Percentiles rank a stretch among this genome's conserved stretches.
phyloP scores from a whole-genome alignment of 2,113 vertebrate species.

The Saimiri boliviensis region DNA sequence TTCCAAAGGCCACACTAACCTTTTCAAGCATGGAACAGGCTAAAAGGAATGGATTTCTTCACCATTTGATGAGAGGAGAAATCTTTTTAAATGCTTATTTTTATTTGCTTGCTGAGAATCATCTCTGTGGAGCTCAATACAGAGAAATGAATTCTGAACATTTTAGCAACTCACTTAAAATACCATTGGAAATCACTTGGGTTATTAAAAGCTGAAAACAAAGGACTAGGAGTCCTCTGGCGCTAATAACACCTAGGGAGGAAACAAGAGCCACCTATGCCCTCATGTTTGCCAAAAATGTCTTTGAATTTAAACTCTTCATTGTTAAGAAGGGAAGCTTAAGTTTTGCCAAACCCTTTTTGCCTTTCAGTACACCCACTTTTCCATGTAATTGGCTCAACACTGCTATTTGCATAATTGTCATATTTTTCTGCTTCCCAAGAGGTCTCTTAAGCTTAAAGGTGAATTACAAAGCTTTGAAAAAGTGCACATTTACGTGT shows the following conservation, averaged over 20 bases:
- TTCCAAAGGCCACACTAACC: constrained; percentile 90
- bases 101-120: constrained; percentile 83
- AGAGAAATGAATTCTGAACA: constrained; percentile 64
- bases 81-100: constrained; percentile 81
- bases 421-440: constrained; percentile 74
- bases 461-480: constrained; percentile 71
- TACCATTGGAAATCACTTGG: constrained; percentile 66
- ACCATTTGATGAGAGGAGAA: constrained; percentile 80
- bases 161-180: constrained; percentile 77
- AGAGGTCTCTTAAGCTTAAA: constrained; percentile 72
- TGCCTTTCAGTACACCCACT: constrained; percentile 57
- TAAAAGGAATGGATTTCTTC: constrained; percentile 85
- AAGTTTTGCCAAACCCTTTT: constrained; percentile 55
- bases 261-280: constrained; percentile 40
- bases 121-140: constrained; percentile 66
- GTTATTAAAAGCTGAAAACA: constrained; percentile 67
- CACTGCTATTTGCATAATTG: constrained; percentile 75
- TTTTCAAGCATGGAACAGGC: constrained; percentile 85
- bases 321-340: constrained; percentile 69
- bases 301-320: constrained; percentile 54
- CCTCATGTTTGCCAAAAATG: constrained; percentile 66
- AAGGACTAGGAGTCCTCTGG: constrained; percentile 28
- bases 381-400: constrained; percentile 69
- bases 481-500: constrained; percentile 58
- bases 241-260: constrained; percentile 41